Percentiles rank a stretch among this genome's conserved stretches.
Evolutionary conservation across 2,797 vertebrate species (phyloP).

Genomic region (Champsocephalus gunnari): DNA sequence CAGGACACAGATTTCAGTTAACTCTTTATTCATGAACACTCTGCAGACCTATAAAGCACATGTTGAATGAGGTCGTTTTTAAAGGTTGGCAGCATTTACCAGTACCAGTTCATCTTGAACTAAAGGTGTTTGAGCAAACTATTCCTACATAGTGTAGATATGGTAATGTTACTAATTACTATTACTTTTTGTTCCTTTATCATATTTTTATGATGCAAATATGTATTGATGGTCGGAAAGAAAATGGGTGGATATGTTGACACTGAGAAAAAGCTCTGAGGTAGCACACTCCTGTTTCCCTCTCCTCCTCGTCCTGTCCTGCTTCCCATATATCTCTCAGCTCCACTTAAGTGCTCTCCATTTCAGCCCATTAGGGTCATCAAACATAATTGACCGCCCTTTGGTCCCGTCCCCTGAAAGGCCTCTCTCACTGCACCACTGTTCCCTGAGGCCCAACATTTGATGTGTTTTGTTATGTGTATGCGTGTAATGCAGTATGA

Average conservation of each 20-base stretch:
- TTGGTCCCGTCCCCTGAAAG: slow-evolving; percentile 35
- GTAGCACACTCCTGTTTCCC: not conserved
- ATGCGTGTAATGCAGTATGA: slow-evolving; percentile 11
- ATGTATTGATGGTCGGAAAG: not conserved
- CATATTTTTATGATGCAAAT: not conserved
- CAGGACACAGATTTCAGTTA: not conserved
- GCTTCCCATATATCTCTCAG: slow-evolving; percentile 52
- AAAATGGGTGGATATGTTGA: not conserved
- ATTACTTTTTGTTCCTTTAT: not conserved
- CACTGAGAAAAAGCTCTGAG: not conserved
- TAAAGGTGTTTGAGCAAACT: not conserved
- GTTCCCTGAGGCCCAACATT: slow-evolving; percentile 37
- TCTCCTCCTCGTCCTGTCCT: slow-evolving; percentile 27
- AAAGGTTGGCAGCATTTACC: not conserved
- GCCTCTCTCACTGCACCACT: slow-evolving; percentile 38
- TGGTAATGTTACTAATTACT: not conserved
- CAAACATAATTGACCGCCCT: slow-evolving; percentile 63
- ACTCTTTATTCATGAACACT: not conserved
- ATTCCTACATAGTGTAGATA: no score
- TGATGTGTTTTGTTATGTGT: slow-evolving; percentile 24
- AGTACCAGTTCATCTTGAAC: not conserved
- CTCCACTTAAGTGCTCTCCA: slow-evolving; percentile 48
- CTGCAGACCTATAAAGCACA: not conserved
- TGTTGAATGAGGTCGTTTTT: not conserved
- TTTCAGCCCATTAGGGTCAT: slow-evolving; percentile 59